These are phyloP conservation scores for Eucriotettix oculatus DNA, from an alignment of 2,888 invertebrate genomes.

Conservation along the genomic window DNA sequence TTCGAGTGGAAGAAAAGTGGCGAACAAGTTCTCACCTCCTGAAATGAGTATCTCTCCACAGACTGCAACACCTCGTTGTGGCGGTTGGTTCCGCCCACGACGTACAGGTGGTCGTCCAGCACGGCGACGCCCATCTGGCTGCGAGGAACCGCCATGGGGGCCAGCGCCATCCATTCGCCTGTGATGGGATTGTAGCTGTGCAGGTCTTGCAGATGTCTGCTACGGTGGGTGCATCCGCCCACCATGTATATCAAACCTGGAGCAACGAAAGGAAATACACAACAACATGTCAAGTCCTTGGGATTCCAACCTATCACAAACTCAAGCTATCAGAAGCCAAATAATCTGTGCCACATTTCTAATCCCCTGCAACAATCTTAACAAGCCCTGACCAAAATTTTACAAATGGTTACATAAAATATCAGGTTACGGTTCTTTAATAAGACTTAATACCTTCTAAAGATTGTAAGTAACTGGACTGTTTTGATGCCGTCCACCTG, in stretches of 20 bases:
- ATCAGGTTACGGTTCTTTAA: no score
- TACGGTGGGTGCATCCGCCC: constrained; percentile 71
- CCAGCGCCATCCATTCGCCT: constrained; percentile 59
- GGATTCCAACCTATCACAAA: no score
- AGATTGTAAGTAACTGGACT: no score
- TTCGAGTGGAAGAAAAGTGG: neutral
- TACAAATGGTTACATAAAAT: no score
- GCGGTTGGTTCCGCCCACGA: constrained; percentile 76
- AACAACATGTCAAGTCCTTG: no score
- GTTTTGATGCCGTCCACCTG: no score
- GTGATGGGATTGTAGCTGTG: constrained; percentile 67
- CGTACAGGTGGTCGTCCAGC: constrained; percentile 66
- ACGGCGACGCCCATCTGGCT: constrained; percentile 85
- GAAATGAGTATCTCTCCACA: constrained; percentile 68
- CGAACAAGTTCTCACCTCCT: constrained; percentile 37
- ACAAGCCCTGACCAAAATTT: no score
- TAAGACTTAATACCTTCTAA: no score
- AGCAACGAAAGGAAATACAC: constrained; percentile 7
- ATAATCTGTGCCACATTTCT: no score
- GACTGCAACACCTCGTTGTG: constrained; percentile 61
- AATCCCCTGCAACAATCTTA: no score
- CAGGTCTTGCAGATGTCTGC: constrained; percentile 63
- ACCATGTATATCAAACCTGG: constrained; percentile 74
- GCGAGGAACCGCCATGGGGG: constrained; percentile 63
- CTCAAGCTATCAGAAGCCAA: no score